phyloP scores from a whole-genome alignment of 2,888 invertebrate species.

The Leptopterna dolabrata region DNA sequence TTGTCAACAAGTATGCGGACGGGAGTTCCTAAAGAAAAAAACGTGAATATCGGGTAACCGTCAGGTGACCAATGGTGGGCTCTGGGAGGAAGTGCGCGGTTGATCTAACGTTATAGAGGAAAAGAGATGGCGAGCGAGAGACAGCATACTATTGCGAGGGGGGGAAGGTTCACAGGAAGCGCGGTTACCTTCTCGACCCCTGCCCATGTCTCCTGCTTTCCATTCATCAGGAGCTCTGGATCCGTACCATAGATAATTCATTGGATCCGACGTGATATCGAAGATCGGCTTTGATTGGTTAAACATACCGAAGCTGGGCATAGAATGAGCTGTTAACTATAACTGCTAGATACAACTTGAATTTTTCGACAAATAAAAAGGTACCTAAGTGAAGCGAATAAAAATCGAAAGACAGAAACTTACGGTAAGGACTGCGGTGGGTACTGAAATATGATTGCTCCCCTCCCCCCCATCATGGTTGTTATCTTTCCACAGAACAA shows the following conservation, averaged over 20 bases:
- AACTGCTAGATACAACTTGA: too few species aligned
- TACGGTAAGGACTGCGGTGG: too few species aligned
- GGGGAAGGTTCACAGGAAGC: conserved; percentile 1
- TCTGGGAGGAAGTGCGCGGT: not conserved
- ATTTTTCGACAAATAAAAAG: too few species aligned
- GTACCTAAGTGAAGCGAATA: too few species aligned
- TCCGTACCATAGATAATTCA: not conserved
- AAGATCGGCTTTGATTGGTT: not conserved
- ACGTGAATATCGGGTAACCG: not conserved
- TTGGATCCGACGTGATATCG: not conserved
- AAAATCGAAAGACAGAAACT: too few species aligned
- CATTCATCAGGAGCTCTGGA: not conserved
- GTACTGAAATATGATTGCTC: too few species aligned
- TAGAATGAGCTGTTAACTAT: too few species aligned
- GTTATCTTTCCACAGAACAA: too few species aligned
- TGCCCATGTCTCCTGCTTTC: conserved; percentile 3
- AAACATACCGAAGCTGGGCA: too few species aligned
- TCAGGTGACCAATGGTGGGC: not conserved
- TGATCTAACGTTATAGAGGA: not conserved
- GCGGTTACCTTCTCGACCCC: conserved; percentile 21
- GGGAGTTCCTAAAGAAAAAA: not conserved
- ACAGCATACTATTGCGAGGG: not conserved
- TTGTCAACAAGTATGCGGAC: conserved; percentile 1
- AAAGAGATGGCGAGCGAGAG: not conserved
- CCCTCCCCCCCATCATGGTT: too few species aligned